These are phyloP conservation scores for Chesias legatella DNA, from an alignment of 2,888 invertebrate species.

Conservation along the genomic window DNA sequence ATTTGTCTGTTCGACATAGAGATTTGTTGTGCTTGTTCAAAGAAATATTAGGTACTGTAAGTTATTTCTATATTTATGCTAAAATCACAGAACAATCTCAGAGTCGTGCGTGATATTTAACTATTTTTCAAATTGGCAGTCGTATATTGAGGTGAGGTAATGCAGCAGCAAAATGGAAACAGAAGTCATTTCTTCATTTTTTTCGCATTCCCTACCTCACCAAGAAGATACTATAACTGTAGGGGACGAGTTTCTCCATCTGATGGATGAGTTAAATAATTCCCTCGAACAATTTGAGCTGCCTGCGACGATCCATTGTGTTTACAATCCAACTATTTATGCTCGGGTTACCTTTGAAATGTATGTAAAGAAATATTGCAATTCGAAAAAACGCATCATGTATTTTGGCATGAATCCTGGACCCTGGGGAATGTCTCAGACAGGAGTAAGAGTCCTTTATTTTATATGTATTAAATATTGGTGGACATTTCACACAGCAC, in stretches of 20 bases:
- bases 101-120: too few relatives aligned
- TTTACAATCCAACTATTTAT: slow-evolving; percentile 94
- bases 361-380: slow-evolving; percentile 87
- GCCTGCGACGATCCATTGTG: slow-evolving; percentile 79
- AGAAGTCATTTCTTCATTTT: slow-evolving; percentile 58
- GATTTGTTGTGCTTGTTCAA: too few relatives aligned
- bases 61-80: too few relatives aligned
- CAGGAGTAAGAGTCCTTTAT: slow-evolving; percentile 84
- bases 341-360: slow-evolving; percentile 88
- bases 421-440: slow-evolving; percentile 98
- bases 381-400: slow-evolving; percentile 84
- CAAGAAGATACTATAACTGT: slow-evolving; percentile 26
- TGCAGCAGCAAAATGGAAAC: slow-evolving; percentile 33
- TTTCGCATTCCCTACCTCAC: slow-evolving; percentile 25
- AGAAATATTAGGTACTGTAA: too few relatives aligned
- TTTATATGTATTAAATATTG: too few relatives aligned
- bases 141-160: neutral
- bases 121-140: neutral
- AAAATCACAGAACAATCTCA: too few relatives aligned
- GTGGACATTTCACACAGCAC: too few relatives aligned
- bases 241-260: slow-evolving; percentile 50
- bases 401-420: slow-evolving; percentile 98
- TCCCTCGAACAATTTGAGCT: slow-evolving; percentile 69
- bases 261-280: slow-evolving; percentile 61
- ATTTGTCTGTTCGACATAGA: too few relatives aligned